Evolutionary conservation across 1,140 invertebrate species (phyloP), one percentile per base, ranked within the genome.

Genomic region (Drosophila nigromelanica): DNA sequence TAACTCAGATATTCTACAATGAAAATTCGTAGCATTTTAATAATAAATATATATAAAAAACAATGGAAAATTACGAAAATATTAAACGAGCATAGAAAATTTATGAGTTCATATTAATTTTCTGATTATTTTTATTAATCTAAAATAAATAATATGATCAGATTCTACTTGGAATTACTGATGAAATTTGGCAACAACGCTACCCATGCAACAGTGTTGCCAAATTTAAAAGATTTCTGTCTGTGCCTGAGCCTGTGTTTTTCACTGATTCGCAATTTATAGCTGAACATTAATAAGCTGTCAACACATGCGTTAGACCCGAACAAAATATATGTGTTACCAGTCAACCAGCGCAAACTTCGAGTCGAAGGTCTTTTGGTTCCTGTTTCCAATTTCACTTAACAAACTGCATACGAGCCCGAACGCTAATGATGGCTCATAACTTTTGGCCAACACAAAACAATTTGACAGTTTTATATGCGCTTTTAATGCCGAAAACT

Each of bases 401-500:
- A 83, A 89, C 83, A 89, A 89, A 83, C 83, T 89, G 79, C 83
- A 79, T 82, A 77, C 83, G 78, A 80, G 76, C 51, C 59, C 30
- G 64, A 67, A 77, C 83, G 62, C 83, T 89, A 89, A 89, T 89
- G 83, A 89, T 89, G 83, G 59, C 83, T 79, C 83, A 89, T 89
- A 89, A 89, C 73, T 89, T 89, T 89, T 73, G 73, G 66, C 58
- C 62, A 69, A 74, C 83, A 89, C 83, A 83, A 89, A 89, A 74
- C 83, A 79, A 87, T 89, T 89, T 89, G 83, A 89, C 83, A 89
- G 83, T 89, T 89, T 89, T 89, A 89, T 89, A 89, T 83, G 79
- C 79, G 82, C 78, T 83, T 82, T 89, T 89, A 82, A 89, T 82
- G 78, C 79, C 83, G 50, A 33, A 54, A 54, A 12, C 8, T 18